Evolutionary conservation across 2,113 vertebrate species (phyloP).

Genomic region (Arothron firmamentum): DNA sequence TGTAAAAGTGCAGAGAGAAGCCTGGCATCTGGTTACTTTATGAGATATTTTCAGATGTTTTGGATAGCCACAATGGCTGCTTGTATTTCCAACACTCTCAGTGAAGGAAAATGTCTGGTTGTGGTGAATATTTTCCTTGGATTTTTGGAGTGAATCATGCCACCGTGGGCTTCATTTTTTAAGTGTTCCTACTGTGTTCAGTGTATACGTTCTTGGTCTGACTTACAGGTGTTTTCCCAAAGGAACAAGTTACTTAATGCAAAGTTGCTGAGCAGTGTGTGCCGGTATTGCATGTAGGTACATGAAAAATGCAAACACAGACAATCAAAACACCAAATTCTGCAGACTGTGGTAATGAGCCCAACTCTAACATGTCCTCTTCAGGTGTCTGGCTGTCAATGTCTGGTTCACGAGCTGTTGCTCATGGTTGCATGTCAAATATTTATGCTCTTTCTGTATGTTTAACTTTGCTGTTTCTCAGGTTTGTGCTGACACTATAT

Average conservation of each 20-base stretch:
- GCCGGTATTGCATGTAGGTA: not conserved
- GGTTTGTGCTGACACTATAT: no score
- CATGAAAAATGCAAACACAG: not conserved
- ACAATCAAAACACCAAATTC: no score
- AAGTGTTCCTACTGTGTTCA: slow-evolving; percentile 16
- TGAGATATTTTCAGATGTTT: slow-evolving; percentile 51
- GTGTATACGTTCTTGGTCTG: slow-evolving; percentile 19
- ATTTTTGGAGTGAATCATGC: slow-evolving; percentile 10
- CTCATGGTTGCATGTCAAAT: not conserved
- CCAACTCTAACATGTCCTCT: slow-evolving; percentile 1
- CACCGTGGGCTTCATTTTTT: slow-evolving; percentile 17
- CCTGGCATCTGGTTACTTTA: slow-evolving; percentile 37
- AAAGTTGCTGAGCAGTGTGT: slow-evolving; percentile 8
- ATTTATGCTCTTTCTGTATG: no score
- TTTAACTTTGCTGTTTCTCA: no score
- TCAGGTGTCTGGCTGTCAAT: not conserved
- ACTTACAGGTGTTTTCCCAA: slow-evolving; percentile 38
- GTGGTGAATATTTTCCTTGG: slow-evolving; percentile 48
- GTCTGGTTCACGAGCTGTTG: not conserved
- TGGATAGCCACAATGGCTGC: slow-evolving; percentile 56
- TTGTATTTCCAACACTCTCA: slow-evolving; percentile 47
- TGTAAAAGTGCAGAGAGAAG: slow-evolving; percentile 17
- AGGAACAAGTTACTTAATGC: slow-evolving; percentile 36
- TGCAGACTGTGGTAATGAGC: not conserved
- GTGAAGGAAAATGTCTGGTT: slow-evolving; percentile 27